phyloP scores from a whole-genome alignment of 2,888 invertebrate genomes.

The Criorhina ranunculi region DNA sequence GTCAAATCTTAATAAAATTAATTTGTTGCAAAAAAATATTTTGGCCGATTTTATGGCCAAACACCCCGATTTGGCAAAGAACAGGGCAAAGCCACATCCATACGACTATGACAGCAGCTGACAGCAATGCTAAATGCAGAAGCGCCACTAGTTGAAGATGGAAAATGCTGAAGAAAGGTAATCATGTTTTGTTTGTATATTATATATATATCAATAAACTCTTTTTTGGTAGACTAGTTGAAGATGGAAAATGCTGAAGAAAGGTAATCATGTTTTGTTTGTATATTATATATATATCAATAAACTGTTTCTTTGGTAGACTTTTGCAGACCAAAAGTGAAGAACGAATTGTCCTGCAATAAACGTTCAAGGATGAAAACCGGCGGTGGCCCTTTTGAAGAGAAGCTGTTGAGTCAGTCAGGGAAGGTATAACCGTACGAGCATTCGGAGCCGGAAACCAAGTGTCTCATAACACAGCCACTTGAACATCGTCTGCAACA shows the following conservation, averaged over 20 bases:
- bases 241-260: neutral
- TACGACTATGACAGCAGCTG: neutral
- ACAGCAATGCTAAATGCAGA: neutral
- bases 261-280: neutral
- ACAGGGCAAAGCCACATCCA: neutral
- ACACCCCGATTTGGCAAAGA: too few relatives aligned
- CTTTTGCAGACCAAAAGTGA: neutral
- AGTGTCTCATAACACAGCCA: neutral
- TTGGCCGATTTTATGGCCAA: neutral
- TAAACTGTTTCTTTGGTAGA: neutral
- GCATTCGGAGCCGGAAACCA: neutral
- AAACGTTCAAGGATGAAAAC: neutral
- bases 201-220: neutral
- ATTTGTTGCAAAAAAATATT: neutral
- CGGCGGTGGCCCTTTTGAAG: neutral
- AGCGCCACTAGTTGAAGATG: neutral
- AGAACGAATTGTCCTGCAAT: neutral
- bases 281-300: neutral
- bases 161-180: neutral
- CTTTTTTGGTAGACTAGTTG: neutral
- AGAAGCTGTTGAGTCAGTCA: neutral
- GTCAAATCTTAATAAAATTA: too few relatives aligned
- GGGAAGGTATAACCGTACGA: neutral
- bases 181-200: conserved; percentile 4
- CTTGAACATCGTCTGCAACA: neutral